These are phyloP conservation scores for Cheiracanthium punctorium DNA, from an alignment of 2,888 invertebrate genomes.

Conservation along the genomic window DNA sequence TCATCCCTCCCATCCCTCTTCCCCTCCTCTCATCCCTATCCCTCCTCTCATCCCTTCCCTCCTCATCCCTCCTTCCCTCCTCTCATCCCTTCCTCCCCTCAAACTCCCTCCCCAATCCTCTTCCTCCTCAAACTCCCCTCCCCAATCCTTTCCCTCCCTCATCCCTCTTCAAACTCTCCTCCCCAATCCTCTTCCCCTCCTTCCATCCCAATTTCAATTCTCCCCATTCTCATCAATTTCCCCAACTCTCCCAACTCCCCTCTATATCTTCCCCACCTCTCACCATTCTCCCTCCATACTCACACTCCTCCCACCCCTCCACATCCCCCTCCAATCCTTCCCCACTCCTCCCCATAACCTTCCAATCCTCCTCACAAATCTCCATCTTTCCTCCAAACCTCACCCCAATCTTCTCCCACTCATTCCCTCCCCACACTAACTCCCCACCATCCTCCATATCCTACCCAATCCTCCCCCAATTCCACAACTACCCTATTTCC, in stretches of 20 bases:
- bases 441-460: neutral
- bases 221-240: neutral
- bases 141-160: neutral
- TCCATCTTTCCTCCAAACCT: neutral
- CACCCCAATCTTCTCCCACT: neutral
- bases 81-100: neutral
- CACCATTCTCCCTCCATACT: neutral
- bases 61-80: neutral
- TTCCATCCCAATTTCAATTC: neutral
- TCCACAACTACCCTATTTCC: neutral
- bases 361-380: neutral
- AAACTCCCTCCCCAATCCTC: neutral
- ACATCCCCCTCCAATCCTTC: neutral
- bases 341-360: neutral
- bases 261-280: neutral
- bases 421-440: neutral
- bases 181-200: neutral
- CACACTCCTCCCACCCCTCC: neutral
- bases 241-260: neutral
- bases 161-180: too few relatives aligned
- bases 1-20: neutral
- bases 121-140: neutral
- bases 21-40: neutral
- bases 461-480: neutral
- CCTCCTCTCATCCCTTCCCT: neutral